Conservation (phyloP, 2,113 vertebrate species). For the Aegotheles bennettii region DNA sequence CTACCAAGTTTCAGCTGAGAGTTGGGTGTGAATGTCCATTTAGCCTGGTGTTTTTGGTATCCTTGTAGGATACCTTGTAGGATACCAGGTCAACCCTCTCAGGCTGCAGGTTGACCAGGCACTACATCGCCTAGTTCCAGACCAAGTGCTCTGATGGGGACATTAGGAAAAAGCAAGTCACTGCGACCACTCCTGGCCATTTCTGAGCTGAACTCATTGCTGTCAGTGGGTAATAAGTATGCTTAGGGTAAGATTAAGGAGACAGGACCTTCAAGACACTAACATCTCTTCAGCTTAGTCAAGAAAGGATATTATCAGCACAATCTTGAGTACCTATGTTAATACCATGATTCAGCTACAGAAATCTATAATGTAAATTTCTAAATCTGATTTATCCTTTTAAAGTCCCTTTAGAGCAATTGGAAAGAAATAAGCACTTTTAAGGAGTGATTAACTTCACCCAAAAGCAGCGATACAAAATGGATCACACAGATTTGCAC, state of each 20-base stretch:
- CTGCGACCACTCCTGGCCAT: not conserved
- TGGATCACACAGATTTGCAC: not conserved
- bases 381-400: not conserved
- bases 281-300: not conserved
- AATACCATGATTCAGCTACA: not conserved
- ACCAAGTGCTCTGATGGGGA: accelerated
- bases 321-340: not conserved
- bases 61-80: not conserved
- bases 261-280: not conserved
- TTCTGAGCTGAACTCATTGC: not conserved
- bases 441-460: not conserved
- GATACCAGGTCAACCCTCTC: accelerated
- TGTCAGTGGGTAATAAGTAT: not conserved
- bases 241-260: not conserved
- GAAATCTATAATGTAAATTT: not conserved
- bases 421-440: not conserved
- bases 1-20: accelerated
- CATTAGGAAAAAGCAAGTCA: not conserved
- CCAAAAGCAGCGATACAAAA: not conserved
- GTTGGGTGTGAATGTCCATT: accelerated
- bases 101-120: not conserved
- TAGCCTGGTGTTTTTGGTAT: not conserved
- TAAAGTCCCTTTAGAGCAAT: not conserved
- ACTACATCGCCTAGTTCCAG: not conserved
- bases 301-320: not conserved